These are phyloP conservation scores for Trachelus troglodyta DNA, from an alignment of 2,888 invertebrate species.

Conservation along the genomic window DNA sequence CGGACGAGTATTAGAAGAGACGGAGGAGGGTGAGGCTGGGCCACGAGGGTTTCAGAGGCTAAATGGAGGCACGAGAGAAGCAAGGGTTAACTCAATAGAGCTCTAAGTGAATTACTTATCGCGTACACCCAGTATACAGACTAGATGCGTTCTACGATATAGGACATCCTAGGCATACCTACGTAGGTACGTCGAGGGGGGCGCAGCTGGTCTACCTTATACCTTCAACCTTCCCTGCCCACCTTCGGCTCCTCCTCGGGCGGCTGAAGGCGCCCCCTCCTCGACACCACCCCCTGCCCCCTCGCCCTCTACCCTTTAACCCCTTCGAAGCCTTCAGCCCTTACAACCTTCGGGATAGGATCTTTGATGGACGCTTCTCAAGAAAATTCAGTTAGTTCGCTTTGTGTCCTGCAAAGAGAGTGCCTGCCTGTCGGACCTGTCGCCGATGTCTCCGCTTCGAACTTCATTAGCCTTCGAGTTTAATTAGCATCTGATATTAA, in stretches of 20 bases:
- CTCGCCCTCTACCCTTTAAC: conserved; percentile 14
- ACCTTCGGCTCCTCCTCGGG: conserved; percentile 3
- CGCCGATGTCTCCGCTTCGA: conserved; percentile 42
- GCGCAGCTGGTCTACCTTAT: neutral
- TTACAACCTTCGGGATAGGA: conserved; percentile 37
- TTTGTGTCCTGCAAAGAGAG: conserved; percentile 60
- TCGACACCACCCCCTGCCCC: conserved; percentile 4
- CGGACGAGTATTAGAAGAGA: conserved; percentile 8
- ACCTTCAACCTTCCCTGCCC: neutral
- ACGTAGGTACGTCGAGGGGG: neutral
- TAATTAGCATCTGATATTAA: conserved; percentile 56
- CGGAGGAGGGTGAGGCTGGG: conserved; percentile 15
- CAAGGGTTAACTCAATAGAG: conserved; percentile 66
- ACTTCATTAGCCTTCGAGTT: conserved; percentile 44
- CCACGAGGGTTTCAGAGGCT: conserved; percentile 53
- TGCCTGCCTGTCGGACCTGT: conserved; percentile 40
- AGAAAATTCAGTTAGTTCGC: conserved; percentile 66
- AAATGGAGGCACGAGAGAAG: conserved; percentile 62
- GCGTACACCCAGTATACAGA: conserved; percentile 62
- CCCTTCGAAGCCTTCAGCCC: conserved; percentile 10
- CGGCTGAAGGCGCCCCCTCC: conserved; percentile 5
- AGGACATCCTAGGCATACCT: conserved; percentile 26
- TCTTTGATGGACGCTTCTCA: conserved; percentile 65
- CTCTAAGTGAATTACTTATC: conserved; percentile 66
- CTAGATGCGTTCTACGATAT: conserved; percentile 61